Evolutionary conservation across 2,113 vertebrate genomes (phyloP).

Genomic region (Pelusios castaneus): DNA sequence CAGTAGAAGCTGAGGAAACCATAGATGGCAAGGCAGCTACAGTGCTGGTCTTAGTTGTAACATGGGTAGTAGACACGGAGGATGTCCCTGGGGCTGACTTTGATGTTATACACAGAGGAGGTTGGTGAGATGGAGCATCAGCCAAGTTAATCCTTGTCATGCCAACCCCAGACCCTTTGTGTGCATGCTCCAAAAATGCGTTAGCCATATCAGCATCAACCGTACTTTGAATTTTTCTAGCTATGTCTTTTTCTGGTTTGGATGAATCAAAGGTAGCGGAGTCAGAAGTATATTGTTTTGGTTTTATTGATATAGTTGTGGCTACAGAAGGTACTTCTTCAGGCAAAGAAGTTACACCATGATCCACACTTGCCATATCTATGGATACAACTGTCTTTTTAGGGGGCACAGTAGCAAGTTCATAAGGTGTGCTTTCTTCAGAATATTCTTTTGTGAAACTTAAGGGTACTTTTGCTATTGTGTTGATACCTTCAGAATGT

Average conservation of each 20-base stretch:
- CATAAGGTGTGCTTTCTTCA: constrained; percentile 64
- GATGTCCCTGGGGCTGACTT: constrained; percentile 59
- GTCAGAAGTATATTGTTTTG: constrained; percentile 31
- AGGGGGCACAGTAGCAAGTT: background rate
- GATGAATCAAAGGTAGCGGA: constrained; percentile 31
- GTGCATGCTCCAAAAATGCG: constrained; percentile 68
- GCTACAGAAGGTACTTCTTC: constrained; percentile 65
- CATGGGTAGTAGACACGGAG: constrained; percentile 72
- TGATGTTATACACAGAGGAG: background rate
- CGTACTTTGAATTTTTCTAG: constrained; percentile 55
- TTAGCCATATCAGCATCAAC: constrained; percentile 52
- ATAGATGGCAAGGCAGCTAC: constrained; percentile 53
- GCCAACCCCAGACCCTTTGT: constrained; percentile 56
- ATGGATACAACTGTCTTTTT: background rate
- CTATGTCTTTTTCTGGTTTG: constrained; percentile 55
- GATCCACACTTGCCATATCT: constrained; percentile 65
- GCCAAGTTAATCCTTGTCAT: constrained; percentile 32
- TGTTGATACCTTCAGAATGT: constrained; percentile 64
- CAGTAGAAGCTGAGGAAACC: constrained; percentile 67
- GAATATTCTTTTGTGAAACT: constrained; percentile 63
- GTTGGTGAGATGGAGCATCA: constrained; percentile 47
- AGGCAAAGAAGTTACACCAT: constrained; percentile 79
- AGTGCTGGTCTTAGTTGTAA: constrained; percentile 64
- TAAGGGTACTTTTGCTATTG: constrained; percentile 58
- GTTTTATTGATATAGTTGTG: constrained; percentile 26